A percentile compares a stretch with the other conserved stretches of the same genome.
phyloP scores from a whole-genome alignment of 1,140 invertebrate species.

The Zophobas morio region DNA sequence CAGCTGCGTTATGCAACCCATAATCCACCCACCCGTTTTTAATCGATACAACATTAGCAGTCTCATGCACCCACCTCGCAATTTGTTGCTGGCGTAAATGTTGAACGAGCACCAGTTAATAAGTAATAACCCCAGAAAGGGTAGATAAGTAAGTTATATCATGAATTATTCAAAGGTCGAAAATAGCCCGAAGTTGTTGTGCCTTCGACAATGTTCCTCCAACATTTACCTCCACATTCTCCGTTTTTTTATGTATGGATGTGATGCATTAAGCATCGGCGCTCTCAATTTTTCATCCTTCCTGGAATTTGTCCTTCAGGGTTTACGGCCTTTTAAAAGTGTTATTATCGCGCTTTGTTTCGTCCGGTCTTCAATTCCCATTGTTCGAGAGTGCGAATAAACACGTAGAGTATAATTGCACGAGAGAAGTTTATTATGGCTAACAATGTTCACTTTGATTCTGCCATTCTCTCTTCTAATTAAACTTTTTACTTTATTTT shows the following conservation, averaged over 20 bases:
- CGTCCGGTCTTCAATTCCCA: constrained; percentile 7
- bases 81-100: constrained; percentile 19
- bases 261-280: constrained; percentile 4
- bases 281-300: constrained; percentile 3
- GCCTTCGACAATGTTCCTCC: constrained; percentile 8
- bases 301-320: constrained; percentile 1
- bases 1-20: too few relatives aligned
- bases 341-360: constrained; percentile 4
- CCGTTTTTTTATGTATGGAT: constrained; percentile 10
- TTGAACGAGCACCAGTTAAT: constrained; percentile 36
- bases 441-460: background rate
- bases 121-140: constrained; percentile 38
- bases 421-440: constrained; percentile 9
- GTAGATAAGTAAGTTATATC: constrained; percentile 43
- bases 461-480: constrained; percentile 7
- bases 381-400: constrained; percentile 16
- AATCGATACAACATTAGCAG: too few relatives aligned
- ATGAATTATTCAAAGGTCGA: constrained; percentile 23
- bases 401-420: constrained; percentile 21
- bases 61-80: background rate
- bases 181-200: constrained; percentile 41
- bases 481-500: constrained; percentile 26
- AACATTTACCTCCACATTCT: constrained; percentile 6
- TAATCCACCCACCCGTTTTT: too few relatives aligned
- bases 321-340: constrained; percentile 22